Evolutionary conservation across 1,140 invertebrate species (phyloP).

Genomic region (Uloborus diversus): DNA sequence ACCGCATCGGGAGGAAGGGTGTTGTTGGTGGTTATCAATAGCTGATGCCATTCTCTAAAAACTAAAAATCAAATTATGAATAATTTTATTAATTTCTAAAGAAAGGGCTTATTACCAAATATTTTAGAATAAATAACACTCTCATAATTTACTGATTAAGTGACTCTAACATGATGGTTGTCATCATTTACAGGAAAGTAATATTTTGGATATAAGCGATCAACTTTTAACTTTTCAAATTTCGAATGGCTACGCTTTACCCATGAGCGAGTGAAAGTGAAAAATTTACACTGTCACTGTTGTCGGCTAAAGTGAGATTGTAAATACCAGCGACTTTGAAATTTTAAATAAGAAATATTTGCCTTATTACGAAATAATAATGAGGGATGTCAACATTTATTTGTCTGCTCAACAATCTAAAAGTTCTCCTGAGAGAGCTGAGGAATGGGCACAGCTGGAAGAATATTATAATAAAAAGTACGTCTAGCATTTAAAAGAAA

Average conservation of each 20-base stretch:
- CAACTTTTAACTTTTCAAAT: background rate
- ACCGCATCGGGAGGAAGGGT: background rate
- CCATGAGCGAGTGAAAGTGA: background rate
- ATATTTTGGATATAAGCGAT: background rate
- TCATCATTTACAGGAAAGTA: too few relatives aligned
- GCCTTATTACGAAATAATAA: background rate
- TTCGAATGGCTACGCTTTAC: background rate
- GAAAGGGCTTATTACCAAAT: too few relatives aligned
- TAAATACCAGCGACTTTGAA: too few relatives aligned
- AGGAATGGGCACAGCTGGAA: constrained; percentile 84
- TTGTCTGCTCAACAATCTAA: constrained; percentile 73
- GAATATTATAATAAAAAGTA: constrained; percentile 89
- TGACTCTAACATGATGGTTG: too few relatives aligned
- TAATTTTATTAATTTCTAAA: too few relatives aligned
- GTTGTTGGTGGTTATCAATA: background rate
- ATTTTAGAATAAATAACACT: too few relatives aligned
- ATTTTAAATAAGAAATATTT: background rate
- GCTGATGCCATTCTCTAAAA: too few relatives aligned
- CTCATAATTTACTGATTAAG: too few relatives aligned
- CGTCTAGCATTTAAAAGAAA: background rate
- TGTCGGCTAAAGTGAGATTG: background rate
- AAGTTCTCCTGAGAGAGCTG: constrained; percentile 72
- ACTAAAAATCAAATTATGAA: too few relatives aligned
- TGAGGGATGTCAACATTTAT: constrained; percentile 67
- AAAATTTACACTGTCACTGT: background rate